phyloP scores from a whole-genome alignment of 1,140 invertebrate genomes.

The Leptoteleia sp. region DNA sequence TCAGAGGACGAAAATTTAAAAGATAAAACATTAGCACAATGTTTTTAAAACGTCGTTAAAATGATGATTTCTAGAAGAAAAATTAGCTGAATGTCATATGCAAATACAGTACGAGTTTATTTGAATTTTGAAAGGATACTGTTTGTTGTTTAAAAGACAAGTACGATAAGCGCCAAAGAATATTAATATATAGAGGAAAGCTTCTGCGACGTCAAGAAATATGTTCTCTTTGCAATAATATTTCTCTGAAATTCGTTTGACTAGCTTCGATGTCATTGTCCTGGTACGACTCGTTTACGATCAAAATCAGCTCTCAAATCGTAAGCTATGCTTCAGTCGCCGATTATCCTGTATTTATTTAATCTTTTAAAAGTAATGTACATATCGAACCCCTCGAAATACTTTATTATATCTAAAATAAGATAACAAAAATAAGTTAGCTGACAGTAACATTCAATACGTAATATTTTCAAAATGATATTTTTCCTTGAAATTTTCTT shows the following conservation, averaged over 20 bases:
- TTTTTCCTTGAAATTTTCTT: no score
- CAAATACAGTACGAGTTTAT: constrained; percentile 1
- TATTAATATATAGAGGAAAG: constrained; percentile 4
- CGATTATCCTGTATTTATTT: constrained; percentile 5
- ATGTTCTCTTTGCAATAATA: no score
- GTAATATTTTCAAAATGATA: no score
- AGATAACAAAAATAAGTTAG: no score
- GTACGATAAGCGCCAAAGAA: constrained; percentile 1
- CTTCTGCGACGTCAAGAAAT: not conserved
- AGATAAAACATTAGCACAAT: no score
- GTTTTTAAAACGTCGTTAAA: not conserved
- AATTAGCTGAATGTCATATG: not conserved
- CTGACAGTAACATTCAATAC: no score
- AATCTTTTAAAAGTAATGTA: constrained; percentile 12
- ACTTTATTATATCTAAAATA: no score
- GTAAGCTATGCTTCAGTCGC: no score
- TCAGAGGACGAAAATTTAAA: no score
- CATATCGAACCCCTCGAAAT: no score
- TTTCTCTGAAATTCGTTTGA: not conserved
- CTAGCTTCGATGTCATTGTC: not conserved
- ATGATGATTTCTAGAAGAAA: constrained; percentile 3
- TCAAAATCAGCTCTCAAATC: no score
- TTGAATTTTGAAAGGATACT: not conserved
- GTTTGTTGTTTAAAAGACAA: constrained; percentile 1
- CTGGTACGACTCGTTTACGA: no score